These are phyloP conservation scores for Sitta carolinensis DNA, from an alignment of 2,797 vertebrate genomes.

Conservation along the genomic window DNA sequence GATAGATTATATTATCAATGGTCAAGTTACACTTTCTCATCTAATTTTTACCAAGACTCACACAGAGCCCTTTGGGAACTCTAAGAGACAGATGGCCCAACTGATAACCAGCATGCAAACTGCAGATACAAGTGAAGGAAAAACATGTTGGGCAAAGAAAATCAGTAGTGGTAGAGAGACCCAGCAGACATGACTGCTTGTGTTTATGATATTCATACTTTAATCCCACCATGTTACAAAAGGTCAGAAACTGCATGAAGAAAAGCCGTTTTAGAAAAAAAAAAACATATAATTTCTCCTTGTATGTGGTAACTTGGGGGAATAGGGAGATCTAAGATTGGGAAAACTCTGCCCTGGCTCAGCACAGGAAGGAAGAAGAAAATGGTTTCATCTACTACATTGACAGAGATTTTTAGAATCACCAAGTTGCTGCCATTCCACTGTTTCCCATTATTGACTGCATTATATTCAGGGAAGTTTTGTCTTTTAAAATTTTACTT, in stretches of 20 bases:
- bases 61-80: neutral
- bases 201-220: neutral
- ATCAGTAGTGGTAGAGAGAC: neutral
- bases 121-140: neutral
- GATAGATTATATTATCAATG: neutral
- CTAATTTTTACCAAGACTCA: neutral
- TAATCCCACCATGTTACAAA: neutral
- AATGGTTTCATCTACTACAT: neutral
- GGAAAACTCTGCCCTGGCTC: neutral
- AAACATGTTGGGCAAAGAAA: neutral
- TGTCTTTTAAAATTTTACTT: neutral
- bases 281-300: neutral
- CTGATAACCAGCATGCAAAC: neutral
- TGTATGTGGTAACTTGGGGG: neutral
- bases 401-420: neutral
- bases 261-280: neutral
- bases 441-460: neutral
- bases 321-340: neutral
- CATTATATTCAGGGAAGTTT: neutral
- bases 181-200: neutral
- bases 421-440: neutral
- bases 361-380: neutral
- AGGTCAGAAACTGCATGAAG: neutral
- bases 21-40: neutral
- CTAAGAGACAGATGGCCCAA: neutral